Conservation (phyloP, 2,113 vertebrate genomes). For the Numenius arquata region DNA sequence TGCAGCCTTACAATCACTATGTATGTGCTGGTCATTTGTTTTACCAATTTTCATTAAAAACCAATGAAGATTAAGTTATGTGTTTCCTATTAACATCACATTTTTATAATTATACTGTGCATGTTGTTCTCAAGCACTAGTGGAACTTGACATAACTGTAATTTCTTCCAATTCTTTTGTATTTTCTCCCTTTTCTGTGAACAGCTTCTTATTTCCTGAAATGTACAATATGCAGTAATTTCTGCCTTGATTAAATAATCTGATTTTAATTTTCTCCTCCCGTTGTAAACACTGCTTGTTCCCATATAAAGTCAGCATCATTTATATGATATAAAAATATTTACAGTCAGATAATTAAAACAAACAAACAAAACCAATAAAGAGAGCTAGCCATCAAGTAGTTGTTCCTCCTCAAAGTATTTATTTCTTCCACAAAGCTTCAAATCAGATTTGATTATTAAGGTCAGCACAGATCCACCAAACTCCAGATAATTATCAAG, state of each 20-base stretch:
- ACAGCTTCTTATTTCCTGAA: background rate
- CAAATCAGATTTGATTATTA: background rate
- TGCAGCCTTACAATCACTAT: background rate
- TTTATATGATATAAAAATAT: slow-evolving; percentile 1
- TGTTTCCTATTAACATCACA: background rate
- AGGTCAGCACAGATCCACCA: background rate
- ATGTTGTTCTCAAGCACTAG: background rate
- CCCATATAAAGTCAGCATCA: background rate
- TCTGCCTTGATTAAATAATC: background rate
- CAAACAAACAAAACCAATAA: background rate
- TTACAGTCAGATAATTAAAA: slow-evolving; percentile 6
- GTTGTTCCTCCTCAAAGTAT: background rate
- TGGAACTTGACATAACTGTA: background rate
- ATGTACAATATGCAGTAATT: background rate
- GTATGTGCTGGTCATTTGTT: background rate
- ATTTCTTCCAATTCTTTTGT: background rate
- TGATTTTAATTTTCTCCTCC: slow-evolving; percentile 2
- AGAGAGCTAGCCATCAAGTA: background rate
- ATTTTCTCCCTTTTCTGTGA: background rate
- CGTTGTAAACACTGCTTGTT: background rate
- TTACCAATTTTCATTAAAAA: background rate
- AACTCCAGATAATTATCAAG: background rate
- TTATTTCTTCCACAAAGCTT: background rate
- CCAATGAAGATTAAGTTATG: background rate
- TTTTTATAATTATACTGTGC: background rate